These are phyloP conservation scores for Phalacrocorax carbo DNA, from an alignment of 2,113 vertebrate species.

Conservation along the genomic window DNA sequence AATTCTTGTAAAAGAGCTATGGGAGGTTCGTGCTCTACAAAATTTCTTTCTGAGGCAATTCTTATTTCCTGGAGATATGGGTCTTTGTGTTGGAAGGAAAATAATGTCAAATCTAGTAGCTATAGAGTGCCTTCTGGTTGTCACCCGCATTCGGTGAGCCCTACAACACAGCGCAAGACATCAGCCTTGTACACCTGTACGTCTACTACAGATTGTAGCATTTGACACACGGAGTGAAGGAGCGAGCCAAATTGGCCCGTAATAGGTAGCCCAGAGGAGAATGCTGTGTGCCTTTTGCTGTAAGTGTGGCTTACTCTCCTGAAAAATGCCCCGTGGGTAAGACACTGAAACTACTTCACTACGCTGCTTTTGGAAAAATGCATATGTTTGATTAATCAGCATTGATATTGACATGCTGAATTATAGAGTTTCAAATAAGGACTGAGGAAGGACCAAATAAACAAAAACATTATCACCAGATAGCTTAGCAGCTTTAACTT, in stretches of 20 bases:
- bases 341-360: not conserved
- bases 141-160: not conserved
- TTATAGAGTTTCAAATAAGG: not conserved
- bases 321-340: not conserved
- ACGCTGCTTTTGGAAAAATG: not conserved
- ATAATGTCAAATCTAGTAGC: not conserved
- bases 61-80: not conserved
- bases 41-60: not conserved
- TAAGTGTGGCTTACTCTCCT: not conserved
- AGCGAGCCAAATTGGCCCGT: fast-evolving
- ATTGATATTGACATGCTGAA: not conserved
- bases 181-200: not conserved
- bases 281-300: not conserved
- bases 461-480: not conserved
- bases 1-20: not conserved
- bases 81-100: not conserved
- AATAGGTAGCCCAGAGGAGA: not conserved
- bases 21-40: not conserved
- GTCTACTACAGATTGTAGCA: not conserved
- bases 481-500: not conserved
- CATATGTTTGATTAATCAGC: not conserved
- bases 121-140: not conserved
- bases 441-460: not conserved
- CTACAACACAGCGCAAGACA: not conserved
- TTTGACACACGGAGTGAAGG: not conserved